These are phyloP conservation scores for Solea senegalensis DNA, from an alignment of 2,113 vertebrate species.

Conservation along the genomic window DNA sequence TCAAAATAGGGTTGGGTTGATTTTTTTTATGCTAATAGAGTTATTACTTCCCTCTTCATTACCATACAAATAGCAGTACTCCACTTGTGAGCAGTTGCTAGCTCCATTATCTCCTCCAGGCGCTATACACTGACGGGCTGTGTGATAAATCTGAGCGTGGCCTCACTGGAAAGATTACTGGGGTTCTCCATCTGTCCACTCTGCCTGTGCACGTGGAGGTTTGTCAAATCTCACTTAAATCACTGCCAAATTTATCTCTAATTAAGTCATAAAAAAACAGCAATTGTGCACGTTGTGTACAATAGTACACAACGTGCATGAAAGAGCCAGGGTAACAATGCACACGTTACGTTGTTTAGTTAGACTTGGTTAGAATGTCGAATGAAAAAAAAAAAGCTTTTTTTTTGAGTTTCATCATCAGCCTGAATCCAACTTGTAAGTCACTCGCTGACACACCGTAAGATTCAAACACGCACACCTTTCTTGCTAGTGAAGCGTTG, in stretches of 20 bases:
- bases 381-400: too few relatives aligned
- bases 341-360: too few relatives aligned
- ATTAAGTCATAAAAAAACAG: slow-evolving; percentile 23
- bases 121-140: slow-evolving; percentile 48
- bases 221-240: slow-evolving; percentile 56
- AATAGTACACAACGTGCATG: slow-evolving; percentile 12
- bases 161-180: slow-evolving; percentile 58
- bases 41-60: slow-evolving; percentile 60
- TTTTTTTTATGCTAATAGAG: slow-evolving; percentile 54
- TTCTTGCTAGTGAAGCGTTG: slow-evolving; percentile 69
- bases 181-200: slow-evolving; percentile 68
- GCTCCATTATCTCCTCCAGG: slow-evolving; percentile 55
- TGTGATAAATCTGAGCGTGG: slow-evolving; percentile 52
- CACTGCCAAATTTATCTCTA: slow-evolving; percentile 55
- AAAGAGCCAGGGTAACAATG: slow-evolving; percentile 12
- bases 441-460: neutral
- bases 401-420: too few relatives aligned
- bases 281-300: neutral
- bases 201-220: slow-evolving; percentile 34
- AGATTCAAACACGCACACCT: slow-evolving; percentile 6
- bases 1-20: slow-evolving; percentile 17
- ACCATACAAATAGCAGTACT: slow-evolving; percentile 69
- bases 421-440: too few relatives aligned
- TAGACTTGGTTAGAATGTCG: too few relatives aligned
- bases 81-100: slow-evolving; percentile 42